A percentile compares a stretch with the other conserved stretches of the same genome.
Evolutionary conservation across 2,888 invertebrate species (phyloP).

Genomic region (Morinoia aosen): DNA sequence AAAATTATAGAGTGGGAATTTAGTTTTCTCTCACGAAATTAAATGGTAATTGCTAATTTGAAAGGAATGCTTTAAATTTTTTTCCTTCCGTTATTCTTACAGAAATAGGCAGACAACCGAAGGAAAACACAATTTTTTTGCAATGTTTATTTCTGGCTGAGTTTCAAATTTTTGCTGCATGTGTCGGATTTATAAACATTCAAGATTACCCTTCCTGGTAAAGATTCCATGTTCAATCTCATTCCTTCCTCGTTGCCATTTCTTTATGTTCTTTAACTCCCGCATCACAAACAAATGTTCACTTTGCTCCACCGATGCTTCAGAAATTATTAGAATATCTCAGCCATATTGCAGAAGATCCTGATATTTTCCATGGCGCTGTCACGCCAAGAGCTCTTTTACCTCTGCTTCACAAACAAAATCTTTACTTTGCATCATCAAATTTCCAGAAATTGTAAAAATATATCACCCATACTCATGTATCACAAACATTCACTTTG

Average conservation of each 20-base stretch:
- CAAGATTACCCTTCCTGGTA: neutral
- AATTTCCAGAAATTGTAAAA: neutral
- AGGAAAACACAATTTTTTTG: neutral
- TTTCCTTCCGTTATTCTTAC: no score
- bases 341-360: slow-evolving; percentile 33
- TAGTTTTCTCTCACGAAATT: no score
- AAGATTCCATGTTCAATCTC: neutral
- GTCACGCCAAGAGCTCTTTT: neutral
- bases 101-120: neutral
- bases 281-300: neutral
- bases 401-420: neutral
- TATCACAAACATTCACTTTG: neutral
- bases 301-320: neutral
- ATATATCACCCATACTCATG: neutral
- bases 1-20: no score
- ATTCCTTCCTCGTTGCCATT: neutral
- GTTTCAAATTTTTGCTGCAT: neutral
- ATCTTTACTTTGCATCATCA: neutral
- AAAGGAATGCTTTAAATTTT: no score
- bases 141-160: neutral
- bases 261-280: neutral
- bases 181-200: neutral
- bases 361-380: neutral
- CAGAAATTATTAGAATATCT: neutral
- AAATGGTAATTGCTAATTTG: no score